Conservation (phyloP, 2,113 vertebrate genomes). For the Oreochromis niloticus region DNA sequence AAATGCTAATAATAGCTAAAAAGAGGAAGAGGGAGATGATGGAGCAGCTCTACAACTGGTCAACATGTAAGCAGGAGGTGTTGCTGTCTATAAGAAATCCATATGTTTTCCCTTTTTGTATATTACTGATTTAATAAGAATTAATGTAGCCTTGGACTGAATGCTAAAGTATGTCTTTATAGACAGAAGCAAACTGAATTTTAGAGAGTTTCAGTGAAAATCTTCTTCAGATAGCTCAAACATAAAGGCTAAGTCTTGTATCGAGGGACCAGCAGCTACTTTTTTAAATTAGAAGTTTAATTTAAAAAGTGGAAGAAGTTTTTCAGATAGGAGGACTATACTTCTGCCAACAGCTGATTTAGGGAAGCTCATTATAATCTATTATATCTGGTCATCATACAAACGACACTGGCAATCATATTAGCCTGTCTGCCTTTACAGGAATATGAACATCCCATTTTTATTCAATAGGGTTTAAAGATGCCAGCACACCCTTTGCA, state of each 20-base stretch:
- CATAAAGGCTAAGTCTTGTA: not conserved
- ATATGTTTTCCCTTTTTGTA: not conserved
- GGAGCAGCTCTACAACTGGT: not conserved
- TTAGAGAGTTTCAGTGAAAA: not conserved
- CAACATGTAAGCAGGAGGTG: not conserved
- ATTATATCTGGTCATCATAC: not conserved
- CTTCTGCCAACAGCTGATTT: not conserved
- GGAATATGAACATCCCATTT: not conserved
- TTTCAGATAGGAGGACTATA: not conserved
- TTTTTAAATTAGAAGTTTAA: not conserved
- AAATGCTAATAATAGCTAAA: not conserved
- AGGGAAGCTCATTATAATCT: not conserved
- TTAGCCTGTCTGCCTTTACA: not conserved
- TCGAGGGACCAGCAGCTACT: not conserved
- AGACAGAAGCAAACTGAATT: not conserved
- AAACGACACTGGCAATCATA: not conserved
- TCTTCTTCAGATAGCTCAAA: not conserved
- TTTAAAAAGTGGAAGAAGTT: not conserved
- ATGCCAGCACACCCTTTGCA: not conserved
- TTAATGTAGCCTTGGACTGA: not conserved
- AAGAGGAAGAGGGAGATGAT: not conserved
- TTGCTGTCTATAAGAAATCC: not conserved
- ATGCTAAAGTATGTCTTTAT: not conserved
- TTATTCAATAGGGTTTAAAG: not conserved
- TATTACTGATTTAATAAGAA: not conserved